phyloP scores from a whole-genome alignment of 2,113 vertebrate species.

The Dromaius novaehollandiae region DNA sequence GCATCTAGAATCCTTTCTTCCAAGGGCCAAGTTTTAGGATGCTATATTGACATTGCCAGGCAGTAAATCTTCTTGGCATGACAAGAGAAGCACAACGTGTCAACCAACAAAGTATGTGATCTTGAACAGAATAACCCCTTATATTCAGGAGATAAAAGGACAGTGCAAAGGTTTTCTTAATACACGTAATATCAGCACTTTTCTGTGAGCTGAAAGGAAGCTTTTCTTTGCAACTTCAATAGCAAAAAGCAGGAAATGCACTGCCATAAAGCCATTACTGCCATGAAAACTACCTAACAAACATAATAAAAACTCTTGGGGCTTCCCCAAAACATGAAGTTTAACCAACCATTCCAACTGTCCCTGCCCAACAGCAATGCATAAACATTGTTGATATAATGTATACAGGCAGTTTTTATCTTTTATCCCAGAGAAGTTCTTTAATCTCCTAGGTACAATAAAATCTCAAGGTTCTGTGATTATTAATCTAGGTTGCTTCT shows the following conservation, averaged over 20 bases:
- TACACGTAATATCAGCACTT: not conserved
- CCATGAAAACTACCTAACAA: not conserved
- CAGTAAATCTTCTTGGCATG: not conserved
- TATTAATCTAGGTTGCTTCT: not conserved
- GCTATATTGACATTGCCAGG: not conserved
- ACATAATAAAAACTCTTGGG: not conserved
- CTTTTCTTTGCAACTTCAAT: not conserved
- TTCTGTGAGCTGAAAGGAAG: not conserved
- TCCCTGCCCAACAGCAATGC: not conserved
- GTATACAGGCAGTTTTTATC: not conserved
- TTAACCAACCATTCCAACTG: not conserved
- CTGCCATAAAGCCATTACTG: not conserved
- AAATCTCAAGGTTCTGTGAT: not conserved
- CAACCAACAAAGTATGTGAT: not conserved
- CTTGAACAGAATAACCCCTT: not conserved
- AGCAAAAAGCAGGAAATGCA: not conserved
- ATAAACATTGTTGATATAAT: not conserved
- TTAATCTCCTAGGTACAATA: not conserved
- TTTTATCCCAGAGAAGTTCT: not conserved
- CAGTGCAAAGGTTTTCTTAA: not conserved
- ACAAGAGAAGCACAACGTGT: not conserved
- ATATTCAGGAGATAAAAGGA: not conserved
- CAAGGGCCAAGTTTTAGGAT: not conserved
- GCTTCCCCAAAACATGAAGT: not conserved
- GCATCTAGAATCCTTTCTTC: not conserved